Evolutionary conservation across 2,797 vertebrate genomes (phyloP).

Genomic region (Ammospiza maritima): DNA sequence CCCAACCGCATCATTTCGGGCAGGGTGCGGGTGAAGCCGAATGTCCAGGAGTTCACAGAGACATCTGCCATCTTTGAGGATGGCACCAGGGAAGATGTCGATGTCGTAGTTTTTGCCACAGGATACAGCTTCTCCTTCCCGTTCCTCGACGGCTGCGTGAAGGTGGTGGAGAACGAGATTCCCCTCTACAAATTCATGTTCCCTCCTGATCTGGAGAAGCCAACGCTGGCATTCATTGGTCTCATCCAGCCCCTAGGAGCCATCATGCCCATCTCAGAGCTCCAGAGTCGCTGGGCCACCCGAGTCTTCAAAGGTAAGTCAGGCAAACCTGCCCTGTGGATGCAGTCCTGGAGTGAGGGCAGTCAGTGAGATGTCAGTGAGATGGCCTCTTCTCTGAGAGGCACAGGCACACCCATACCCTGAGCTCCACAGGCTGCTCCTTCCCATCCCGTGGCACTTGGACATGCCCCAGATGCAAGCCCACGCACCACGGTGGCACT

Average conservation of each 20-base stretch:
- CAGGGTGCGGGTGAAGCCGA: conserved; percentile 81
- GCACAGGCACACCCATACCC: background rate
- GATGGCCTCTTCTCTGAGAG: background rate
- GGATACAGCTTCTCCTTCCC: conserved; percentile 86
- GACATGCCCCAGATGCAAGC: background rate
- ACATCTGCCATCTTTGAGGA: conserved; percentile 84
- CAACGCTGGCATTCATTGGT: conserved; percentile 84
- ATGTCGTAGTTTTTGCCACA: conserved; percentile 83
- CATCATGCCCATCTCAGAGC: conserved; percentile 83
- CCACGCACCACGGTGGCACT: accelerated
- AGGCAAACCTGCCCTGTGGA: background rate
- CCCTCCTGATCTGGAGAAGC: conserved; percentile 76
- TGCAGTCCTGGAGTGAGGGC: conserved; percentile 58
- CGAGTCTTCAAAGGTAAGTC: conserved; percentile 82
- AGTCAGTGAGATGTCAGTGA: background rate
- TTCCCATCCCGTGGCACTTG: background rate
- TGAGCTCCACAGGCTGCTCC: background rate
- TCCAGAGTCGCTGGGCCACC: conserved; percentile 85
- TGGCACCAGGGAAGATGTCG: conserved; percentile 79
- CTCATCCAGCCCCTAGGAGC: conserved; percentile 80
- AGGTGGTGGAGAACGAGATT: conserved; percentile 77
- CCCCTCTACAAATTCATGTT: conserved; percentile 84
- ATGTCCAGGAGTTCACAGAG: conserved; percentile 81
- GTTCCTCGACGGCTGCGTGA: conserved; percentile 78
- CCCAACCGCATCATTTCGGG: conserved; percentile 85